Evolutionary conservation across 2,888 invertebrate genomes (phyloP).

Genomic region (Buathra laborator): DNA sequence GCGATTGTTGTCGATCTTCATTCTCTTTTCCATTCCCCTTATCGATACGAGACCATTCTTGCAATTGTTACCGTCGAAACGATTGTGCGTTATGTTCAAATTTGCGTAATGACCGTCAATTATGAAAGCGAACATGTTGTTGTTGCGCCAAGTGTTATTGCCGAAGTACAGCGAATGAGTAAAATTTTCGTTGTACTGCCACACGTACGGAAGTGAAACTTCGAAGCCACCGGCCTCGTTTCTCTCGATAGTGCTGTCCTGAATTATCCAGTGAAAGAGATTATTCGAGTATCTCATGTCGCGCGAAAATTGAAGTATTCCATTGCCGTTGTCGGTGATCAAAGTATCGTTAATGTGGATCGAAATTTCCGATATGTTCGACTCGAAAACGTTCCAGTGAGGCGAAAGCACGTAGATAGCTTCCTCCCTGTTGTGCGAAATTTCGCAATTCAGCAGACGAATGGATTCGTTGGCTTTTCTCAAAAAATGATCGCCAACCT

Average conservation of each 20-base stretch:
- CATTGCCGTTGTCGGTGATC: constrained; percentile 95
- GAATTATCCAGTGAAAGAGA: constrained; percentile 97
- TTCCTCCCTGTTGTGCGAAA: constrained; percentile 92
- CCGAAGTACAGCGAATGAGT: constrained; percentile 95
- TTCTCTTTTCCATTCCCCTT: constrained; percentile 98
- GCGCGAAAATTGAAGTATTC: constrained; percentile 95
- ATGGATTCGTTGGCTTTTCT: constrained; percentile 96
- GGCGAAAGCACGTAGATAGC: constrained; percentile 94
- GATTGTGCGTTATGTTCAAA: constrained; percentile 94
- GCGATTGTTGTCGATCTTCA: constrained; percentile 93
- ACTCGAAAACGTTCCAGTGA: constrained; percentile 93
- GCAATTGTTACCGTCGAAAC: constrained; percentile 94
- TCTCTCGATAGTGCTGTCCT: constrained; percentile 94
- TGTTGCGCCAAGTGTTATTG: constrained; percentile 95
- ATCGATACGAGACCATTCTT: constrained; percentile 92
- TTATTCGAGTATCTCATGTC: constrained; percentile 98
- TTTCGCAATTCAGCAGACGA: constrained; percentile 92
- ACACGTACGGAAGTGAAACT: constrained; percentile 96
- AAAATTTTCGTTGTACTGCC: constrained; percentile 97
- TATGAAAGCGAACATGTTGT: constrained; percentile 93
- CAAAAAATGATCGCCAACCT: constrained; percentile 94
- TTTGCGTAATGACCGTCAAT: constrained; percentile 98
- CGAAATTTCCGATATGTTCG: constrained; percentile 96
- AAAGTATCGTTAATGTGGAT: constrained; percentile 94
- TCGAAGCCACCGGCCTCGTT: constrained; percentile 95